Evolutionary conservation across 1,140 invertebrate species (phyloP).

Genomic region (Armadillidium nasatum): DNA sequence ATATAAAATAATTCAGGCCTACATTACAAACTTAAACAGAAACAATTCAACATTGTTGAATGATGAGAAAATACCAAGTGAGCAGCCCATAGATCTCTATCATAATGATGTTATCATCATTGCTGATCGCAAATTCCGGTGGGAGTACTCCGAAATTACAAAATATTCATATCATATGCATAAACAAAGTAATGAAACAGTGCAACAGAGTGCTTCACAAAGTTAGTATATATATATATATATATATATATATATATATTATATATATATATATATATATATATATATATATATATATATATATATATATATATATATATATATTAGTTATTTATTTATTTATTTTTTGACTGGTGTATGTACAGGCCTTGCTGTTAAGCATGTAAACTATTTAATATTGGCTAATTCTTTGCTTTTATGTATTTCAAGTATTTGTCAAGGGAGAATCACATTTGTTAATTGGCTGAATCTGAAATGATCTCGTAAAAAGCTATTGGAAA

Average conservation of each 20-base stretch:
- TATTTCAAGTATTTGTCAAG: too few species aligned
- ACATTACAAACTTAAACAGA: background rate
- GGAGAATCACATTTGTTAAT: too few species aligned
- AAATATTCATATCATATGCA: too few species aligned
- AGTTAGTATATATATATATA: background rate
- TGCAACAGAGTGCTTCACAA: background rate
- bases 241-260: background rate
- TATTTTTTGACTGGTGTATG: too few species aligned
- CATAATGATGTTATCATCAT: background rate
- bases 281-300: background rate
- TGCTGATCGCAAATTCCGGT: background rate
- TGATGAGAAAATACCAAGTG: background rate
- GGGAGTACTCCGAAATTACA: background rate
- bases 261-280: background rate
- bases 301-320: background rate
- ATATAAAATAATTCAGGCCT: background rate
- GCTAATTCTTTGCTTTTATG: too few species aligned
- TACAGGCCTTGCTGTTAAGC: too few species aligned
- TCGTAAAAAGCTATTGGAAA: too few species aligned
- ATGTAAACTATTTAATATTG: too few species aligned
- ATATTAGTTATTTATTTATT: too few species aligned
- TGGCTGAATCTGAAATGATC: too few species aligned
- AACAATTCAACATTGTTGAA: background rate
- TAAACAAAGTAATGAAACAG: too few species aligned
- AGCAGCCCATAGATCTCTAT: background rate